Evolutionary conservation across 30 jellyfish, hydroid and myxozoan genomes (phyloP).

Genomic region (Aurelia coerulea): DNA sequence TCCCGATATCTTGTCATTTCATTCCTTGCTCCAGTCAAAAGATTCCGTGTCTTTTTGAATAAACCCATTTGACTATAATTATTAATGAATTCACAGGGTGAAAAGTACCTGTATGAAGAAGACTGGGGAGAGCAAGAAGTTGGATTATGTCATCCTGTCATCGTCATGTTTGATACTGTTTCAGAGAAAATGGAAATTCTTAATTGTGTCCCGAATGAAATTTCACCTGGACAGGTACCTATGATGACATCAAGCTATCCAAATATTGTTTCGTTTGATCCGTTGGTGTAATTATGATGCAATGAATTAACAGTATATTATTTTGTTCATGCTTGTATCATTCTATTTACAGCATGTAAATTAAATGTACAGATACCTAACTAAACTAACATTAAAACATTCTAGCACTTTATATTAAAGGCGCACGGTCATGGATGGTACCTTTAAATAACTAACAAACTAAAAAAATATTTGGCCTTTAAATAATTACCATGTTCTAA

Average conservation of each 20-base stretch:
- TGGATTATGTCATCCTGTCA: conserved; percentile 30
- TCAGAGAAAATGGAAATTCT: conserved; percentile 6
- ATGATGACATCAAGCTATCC: not conserved
- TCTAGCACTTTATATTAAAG: no score
- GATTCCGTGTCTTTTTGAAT: not conserved
- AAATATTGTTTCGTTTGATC: not conserved
- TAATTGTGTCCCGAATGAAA: conserved; percentile 17
- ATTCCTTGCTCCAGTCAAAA: not conserved
- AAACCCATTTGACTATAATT: not conserved
- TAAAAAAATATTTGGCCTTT: no score
- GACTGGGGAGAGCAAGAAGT: conserved; percentile 90
- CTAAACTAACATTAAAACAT: no score
- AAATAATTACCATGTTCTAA: no score
- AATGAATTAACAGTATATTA: not conserved
- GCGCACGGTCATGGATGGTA: no score
- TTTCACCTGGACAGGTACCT: conserved; percentile 73
- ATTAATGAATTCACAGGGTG: conserved; percentile 27
- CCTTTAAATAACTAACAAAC: no score
- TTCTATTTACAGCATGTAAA: no score
- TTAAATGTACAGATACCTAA: no score
- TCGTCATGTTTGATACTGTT: conserved; percentile 34
- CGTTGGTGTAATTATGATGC: not conserved
- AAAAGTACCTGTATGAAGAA: conserved; percentile 68
- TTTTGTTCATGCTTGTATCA: not conserved
- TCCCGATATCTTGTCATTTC: no score